Conservation (phyloP, 2,113 vertebrate species). For the Odontesthes bonariensis region DNA sequence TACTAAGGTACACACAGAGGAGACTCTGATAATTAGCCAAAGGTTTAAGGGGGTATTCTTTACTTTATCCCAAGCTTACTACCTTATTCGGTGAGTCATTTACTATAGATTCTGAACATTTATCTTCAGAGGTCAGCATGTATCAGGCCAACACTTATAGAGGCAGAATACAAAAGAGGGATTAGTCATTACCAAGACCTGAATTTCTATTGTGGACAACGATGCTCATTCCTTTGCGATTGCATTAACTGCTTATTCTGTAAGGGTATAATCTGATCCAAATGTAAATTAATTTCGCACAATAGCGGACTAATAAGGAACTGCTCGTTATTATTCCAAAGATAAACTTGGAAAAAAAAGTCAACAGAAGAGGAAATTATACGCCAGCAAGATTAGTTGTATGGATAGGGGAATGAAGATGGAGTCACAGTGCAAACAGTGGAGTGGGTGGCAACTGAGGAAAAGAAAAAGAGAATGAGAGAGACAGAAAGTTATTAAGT, state of each 20-base stretch:
- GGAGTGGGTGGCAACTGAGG: constrained; percentile 49
- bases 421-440: not conserved
- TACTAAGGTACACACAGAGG: not conserved
- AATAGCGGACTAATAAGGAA: not conserved
- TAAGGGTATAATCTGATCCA: constrained; percentile 2
- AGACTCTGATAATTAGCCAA: constrained; percentile 15
- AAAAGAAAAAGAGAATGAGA: constrained; percentile 44
- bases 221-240: constrained; percentile 6
- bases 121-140: constrained; percentile 13
- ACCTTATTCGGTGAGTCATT: constrained; percentile 22
- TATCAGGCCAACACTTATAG: constrained; percentile 6
- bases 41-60: constrained; percentile 11
- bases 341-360: not conserved
- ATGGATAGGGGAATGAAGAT: constrained; percentile 24
- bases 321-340: constrained; percentile 14
- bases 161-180: constrained; percentile 8
- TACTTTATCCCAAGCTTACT: constrained; percentile 8
- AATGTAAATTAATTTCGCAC: constrained; percentile 7
- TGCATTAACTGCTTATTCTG: constrained; percentile 10
- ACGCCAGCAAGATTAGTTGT: not conserved
- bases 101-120: constrained; percentile 45
- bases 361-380: not conserved
- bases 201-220: constrained; percentile 4
- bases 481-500: constrained; percentile 62
- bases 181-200: not conserved